Percentiles rank a stretch among this genome's conserved stretches.
Evolutionary conservation across 2,797 vertebrate species (phyloP).

Genomic region (Paramormyrops hopkinsi): DNA sequence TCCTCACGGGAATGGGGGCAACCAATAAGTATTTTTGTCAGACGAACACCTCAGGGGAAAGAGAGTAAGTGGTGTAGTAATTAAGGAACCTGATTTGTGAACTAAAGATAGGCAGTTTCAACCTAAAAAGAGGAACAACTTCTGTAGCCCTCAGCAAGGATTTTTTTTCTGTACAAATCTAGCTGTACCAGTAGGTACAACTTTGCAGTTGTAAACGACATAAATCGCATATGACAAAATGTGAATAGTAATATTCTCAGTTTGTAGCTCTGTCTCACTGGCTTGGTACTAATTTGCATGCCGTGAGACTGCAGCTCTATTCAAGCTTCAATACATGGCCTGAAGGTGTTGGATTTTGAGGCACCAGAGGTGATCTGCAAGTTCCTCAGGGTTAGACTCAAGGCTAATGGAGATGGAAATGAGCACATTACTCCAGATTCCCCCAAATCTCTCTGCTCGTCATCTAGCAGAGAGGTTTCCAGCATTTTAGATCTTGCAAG

Average conservation of each 20-base stretch:
- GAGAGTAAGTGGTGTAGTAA: background rate
- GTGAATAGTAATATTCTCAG: background rate
- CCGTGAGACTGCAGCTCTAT: background rate
- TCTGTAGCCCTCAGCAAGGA: background rate
- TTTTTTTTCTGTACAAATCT: background rate
- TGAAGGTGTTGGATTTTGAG: conserved; percentile 2
- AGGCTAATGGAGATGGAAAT: conserved; percentile 2
- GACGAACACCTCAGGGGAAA: background rate
- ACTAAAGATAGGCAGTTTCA: background rate
- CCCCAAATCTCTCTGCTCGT: background rate
- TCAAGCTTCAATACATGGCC: background rate
- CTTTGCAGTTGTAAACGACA: background rate
- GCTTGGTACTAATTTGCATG: background rate
- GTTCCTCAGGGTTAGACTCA: conserved; percentile 3
- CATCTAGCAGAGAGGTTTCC: background rate
- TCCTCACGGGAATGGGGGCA: background rate
- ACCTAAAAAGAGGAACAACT: background rate
- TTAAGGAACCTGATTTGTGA: conserved; percentile 10
- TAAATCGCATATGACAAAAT: conserved; percentile 6
- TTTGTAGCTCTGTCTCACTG: background rate
- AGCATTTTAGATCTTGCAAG: background rate
- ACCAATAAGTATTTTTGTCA: conserved; percentile 8
- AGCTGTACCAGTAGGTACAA: background rate
- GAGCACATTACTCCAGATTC: background rate
- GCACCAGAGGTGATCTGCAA: background rate